These are phyloP conservation scores for Bagarius yarrelli DNA, from an alignment of 2,113 vertebrate genomes.

Conservation along the genomic window DNA sequence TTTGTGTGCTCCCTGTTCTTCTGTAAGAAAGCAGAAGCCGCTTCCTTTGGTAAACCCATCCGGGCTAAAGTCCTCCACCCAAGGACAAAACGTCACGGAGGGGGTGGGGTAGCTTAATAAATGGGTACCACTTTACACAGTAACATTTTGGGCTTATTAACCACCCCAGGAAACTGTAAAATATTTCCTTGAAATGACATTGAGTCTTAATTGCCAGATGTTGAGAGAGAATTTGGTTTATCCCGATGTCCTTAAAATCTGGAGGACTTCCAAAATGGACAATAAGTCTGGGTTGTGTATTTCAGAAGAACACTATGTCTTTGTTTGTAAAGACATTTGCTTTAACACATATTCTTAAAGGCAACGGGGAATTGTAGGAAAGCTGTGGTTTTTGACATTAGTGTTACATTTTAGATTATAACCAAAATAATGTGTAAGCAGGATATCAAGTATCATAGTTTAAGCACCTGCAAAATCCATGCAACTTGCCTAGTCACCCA, in stretches of 20 bases:
- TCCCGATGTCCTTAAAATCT: slow-evolving; percentile 43
- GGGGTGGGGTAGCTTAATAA: slow-evolving; percentile 9
- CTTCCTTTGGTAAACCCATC: slow-evolving; percentile 39
- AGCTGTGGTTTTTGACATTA: slow-evolving; percentile 18
- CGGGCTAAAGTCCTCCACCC: slow-evolving; percentile 40
- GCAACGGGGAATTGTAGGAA: not conserved
- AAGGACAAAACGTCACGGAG: slow-evolving; percentile 29
- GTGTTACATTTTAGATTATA: slow-evolving; percentile 4
- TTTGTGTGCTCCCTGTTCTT: slow-evolving; percentile 34
- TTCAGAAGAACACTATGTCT: slow-evolving; percentile 47
- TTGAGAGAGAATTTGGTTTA: slow-evolving; percentile 40
- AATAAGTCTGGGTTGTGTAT: slow-evolving; percentile 18
- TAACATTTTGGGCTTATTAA: not conserved
- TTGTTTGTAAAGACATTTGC: slow-evolving; percentile 48
- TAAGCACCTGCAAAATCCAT: slow-evolving; percentile 40
- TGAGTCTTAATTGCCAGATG: slow-evolving; percentile 35
- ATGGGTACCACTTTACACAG: slow-evolving; percentile 4
- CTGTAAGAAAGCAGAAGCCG: slow-evolving; percentile 35
- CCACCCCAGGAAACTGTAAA: slow-evolving; percentile 17
- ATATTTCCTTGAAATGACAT: slow-evolving; percentile 35
- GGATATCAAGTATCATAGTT: slow-evolving; percentile 41
- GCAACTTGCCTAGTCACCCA: slow-evolving; percentile 19
- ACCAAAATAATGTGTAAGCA: slow-evolving; percentile 39
- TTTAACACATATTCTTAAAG: not conserved
- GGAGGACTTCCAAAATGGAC: slow-evolving; percentile 29